Base-by-base conservation (phyloP, 2,797 vertebrate species). In the Streptopelia turtur region DNA sequence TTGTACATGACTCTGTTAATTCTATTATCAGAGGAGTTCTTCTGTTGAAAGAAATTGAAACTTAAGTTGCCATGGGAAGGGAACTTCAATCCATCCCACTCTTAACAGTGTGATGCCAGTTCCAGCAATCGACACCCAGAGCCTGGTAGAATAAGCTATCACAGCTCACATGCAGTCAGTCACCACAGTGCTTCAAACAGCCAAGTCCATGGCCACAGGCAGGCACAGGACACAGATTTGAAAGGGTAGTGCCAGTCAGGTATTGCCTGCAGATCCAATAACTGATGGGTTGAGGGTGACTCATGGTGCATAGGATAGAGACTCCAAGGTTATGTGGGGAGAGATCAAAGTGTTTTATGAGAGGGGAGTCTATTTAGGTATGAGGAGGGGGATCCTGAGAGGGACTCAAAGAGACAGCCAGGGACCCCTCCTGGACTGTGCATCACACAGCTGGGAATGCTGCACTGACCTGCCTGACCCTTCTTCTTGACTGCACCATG, bases 361-460 rank as follows among this genome's bases (percentile, higher is more conserved):
- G 10, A 11, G 12, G 5, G 57, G 9, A n/a, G 6, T 61, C 60
- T 45, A 7, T 41, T 25, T 18, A 17, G 10, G 10, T 33, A 37
- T 13, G 8, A 47, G 8, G 8, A 23, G 31, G n/a, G 68, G 25
- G 17, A 74, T n/a, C 25, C 61, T 21, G 11, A 63, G 28, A 50
- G 12, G 16, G 6, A 79, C 52, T 9, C 12, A 7, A 10, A 79
- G 21, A 45, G 22, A 83, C 4, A 28, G 5, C 6, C 5, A 31
- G 16, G n/a, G 28, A 2, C 9, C 10, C 10, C 3, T 28, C 37
- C 30, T 27, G 9, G 30, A 27, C 24, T 65, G 39, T 16, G 30
- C 25, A 74, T 13, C 1, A 0, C n/a, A n/a, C 0, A 1, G 28
- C 12, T 52, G 74, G 28, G n/a, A 57, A 49, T 50, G 22, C 63